Evolutionary conservation across 2,888 invertebrate species (phyloP).

Genomic region (Selenia dentaria): DNA sequence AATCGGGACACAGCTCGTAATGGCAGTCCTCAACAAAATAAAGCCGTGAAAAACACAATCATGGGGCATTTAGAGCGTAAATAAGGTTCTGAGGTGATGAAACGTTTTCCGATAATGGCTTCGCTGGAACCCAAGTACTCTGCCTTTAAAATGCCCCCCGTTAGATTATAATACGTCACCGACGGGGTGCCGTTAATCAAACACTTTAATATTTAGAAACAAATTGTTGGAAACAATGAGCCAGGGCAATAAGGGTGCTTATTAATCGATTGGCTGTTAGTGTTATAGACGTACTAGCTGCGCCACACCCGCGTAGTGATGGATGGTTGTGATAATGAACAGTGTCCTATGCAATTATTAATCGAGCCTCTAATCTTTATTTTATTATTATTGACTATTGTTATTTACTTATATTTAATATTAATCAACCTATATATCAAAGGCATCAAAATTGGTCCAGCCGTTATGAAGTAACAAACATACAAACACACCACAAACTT

Average conservation of each 20-base stretch:
- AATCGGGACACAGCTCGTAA: slow-evolving; percentile 28
- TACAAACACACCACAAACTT: too few species aligned
- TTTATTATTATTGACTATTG: too few species aligned
- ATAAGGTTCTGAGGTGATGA: slow-evolving; percentile 48
- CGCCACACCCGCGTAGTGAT: too few species aligned
- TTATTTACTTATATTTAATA: too few species aligned
- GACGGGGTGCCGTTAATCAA: slow-evolving; percentile 26
- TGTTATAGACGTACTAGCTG: too few species aligned
- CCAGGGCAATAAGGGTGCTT: background rate
- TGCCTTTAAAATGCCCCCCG: slow-evolving; percentile 18
- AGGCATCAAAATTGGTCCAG: too few species aligned
- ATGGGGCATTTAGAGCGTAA: slow-evolving; percentile 44
- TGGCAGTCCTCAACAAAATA: slow-evolving; percentile 28
- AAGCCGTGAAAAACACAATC: slow-evolving; percentile 39
- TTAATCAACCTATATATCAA: too few species aligned
- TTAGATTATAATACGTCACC: slow-evolving; percentile 27
- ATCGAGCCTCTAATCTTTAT: too few species aligned
- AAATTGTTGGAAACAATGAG: slow-evolving; percentile 8
- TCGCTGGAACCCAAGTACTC: slow-evolving; percentile 41
- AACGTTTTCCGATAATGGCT: slow-evolving; percentile 57
- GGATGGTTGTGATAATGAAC: too few species aligned
- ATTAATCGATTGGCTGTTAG: too few species aligned
- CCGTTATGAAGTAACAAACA: too few species aligned
- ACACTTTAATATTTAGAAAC: slow-evolving; percentile 7
- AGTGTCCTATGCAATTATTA: too few species aligned